A percentile compares a stretch with the other conserved stretches of the same genome.
Conservation (phyloP, 2,888 invertebrate species). For the Yponomeuta cagnagella region DNA sequence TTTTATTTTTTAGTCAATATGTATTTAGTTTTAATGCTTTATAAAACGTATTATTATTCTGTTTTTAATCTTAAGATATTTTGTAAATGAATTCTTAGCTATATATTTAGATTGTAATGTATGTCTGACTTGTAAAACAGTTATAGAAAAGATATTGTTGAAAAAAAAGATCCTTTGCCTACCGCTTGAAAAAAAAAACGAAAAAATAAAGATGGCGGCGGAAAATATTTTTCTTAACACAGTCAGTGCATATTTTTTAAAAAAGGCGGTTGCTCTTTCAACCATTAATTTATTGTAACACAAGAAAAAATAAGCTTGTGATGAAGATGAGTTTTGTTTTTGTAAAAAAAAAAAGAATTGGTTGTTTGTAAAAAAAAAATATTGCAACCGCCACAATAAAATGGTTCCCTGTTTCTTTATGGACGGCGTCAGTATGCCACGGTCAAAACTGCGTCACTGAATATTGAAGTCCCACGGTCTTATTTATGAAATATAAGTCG, state of each 20-base stretch:
- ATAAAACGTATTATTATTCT: constrained; percentile 15
- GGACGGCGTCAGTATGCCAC: background rate
- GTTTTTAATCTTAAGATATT: constrained; percentile 21
- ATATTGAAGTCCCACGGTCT: background rate
- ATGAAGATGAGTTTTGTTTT: constrained; percentile 40
- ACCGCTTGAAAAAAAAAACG: constrained; percentile 32
- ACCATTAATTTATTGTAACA: constrained; percentile 45
- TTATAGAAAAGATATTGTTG: constrained; percentile 23
- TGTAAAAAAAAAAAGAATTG: constrained; percentile 43
- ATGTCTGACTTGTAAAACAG: constrained; percentile 21
- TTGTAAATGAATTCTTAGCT: constrained; percentile 18
- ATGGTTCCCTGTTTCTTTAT: constrained; percentile 29
- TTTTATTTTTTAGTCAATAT: background rate
- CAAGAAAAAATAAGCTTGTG: constrained; percentile 66
- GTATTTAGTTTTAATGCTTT: background rate
- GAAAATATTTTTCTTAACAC: constrained; percentile 59
- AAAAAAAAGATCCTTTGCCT: constrained; percentile 19
- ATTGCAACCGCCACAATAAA: constrained; percentile 55
- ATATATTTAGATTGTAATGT: constrained; percentile 1
- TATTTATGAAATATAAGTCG: background rate
- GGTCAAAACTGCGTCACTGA: background rate
- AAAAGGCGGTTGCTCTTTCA: constrained; percentile 45
- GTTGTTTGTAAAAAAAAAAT: constrained; percentile 38
- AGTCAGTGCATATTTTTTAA: constrained; percentile 52
- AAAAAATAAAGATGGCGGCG: constrained; percentile 32